phyloP scores from a whole-genome alignment of 1,140 invertebrate species.

The Oncopodura yosiiana region DNA sequence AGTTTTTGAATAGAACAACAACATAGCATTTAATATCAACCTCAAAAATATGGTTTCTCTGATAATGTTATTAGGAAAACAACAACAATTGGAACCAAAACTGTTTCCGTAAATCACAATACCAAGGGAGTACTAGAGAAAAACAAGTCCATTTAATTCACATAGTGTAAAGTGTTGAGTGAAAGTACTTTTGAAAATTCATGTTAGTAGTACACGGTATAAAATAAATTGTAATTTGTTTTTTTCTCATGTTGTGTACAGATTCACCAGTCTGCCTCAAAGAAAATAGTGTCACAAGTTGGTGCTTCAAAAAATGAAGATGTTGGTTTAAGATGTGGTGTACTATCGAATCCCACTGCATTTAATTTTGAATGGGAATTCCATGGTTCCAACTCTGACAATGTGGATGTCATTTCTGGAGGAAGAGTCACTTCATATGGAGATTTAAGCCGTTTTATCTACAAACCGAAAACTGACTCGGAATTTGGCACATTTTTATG shows the following conservation, averaged over 20 bases:
- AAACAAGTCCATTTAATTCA: too few species aligned
- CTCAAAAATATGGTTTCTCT: too few species aligned
- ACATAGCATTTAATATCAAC: too few species aligned
- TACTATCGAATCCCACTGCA: conserved; percentile 18
- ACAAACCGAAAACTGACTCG: conserved; percentile 30
- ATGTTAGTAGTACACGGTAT: too few species aligned
- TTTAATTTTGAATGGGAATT: conserved; percentile 35
- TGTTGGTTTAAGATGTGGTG: conserved; percentile 31
- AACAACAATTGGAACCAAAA: too few species aligned
- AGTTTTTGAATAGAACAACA: too few species aligned
- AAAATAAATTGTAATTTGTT: too few species aligned
- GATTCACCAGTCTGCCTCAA: conserved; percentile 32
- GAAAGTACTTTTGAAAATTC: too few species aligned
- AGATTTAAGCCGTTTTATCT: conserved; percentile 32
- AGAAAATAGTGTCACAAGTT: conserved; percentile 31
- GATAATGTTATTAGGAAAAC: too few species aligned
- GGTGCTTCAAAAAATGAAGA: conserved; percentile 35
- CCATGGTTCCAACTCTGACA: conserved; percentile 34
- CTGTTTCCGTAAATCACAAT: too few species aligned
- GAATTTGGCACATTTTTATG: conserved; percentile 33
- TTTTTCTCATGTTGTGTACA: conserved; percentile 12
- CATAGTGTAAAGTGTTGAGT: too few species aligned
- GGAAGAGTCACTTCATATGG: conserved; percentile 30
- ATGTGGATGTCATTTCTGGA: conserved; percentile 28
- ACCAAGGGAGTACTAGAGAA: too few species aligned